Evolutionary conservation across 1,140 invertebrate species (phyloP).

Genomic region (Drosophila micromelanica): DNA sequence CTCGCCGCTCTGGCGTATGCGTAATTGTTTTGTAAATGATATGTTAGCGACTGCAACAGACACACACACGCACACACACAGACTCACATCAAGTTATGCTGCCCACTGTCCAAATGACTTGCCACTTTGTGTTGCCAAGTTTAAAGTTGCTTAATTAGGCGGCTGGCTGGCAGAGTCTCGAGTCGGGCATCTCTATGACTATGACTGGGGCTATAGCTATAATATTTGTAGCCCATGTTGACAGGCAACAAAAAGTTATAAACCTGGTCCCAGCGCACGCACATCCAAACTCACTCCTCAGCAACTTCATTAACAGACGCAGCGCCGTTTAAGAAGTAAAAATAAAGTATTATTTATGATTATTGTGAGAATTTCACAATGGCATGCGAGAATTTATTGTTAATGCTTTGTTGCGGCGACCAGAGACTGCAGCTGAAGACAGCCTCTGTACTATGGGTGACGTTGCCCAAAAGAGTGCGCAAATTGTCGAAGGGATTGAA

Average conservation of each 20-base stretch:
- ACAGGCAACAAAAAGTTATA: constrained; percentile 50
- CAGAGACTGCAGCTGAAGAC: constrained; percentile 1
- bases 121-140: constrained; percentile 72
- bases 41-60: constrained; percentile 25
- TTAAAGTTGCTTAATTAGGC: constrained; percentile 75
- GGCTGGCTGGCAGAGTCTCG: constrained; percentile 28
- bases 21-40: constrained; percentile 76
- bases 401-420: constrained; percentile 61
- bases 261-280: constrained; percentile 43
- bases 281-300: constrained; percentile 40
- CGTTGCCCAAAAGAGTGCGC: too few relatives aligned
- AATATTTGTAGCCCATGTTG: constrained; percentile 65
- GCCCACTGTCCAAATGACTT: constrained; percentile 70
- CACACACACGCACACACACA: not conserved
- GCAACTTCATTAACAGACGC: constrained; percentile 72
- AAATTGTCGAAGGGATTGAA: not conserved
- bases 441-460: constrained; percentile 24
- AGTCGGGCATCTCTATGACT: constrained; percentile 26
- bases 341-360: constrained; percentile 83
- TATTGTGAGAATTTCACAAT: constrained; percentile 83
- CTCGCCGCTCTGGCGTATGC: constrained; percentile 57
- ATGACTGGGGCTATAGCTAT: constrained; percentile 26
- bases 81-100: constrained; percentile 11
- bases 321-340: constrained; percentile 73
- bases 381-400: constrained; percentile 83